These are phyloP conservation scores for Thamnaconus septentrionalis DNA, from an alignment of 2,113 vertebrate species.

Conservation along the genomic window DNA sequence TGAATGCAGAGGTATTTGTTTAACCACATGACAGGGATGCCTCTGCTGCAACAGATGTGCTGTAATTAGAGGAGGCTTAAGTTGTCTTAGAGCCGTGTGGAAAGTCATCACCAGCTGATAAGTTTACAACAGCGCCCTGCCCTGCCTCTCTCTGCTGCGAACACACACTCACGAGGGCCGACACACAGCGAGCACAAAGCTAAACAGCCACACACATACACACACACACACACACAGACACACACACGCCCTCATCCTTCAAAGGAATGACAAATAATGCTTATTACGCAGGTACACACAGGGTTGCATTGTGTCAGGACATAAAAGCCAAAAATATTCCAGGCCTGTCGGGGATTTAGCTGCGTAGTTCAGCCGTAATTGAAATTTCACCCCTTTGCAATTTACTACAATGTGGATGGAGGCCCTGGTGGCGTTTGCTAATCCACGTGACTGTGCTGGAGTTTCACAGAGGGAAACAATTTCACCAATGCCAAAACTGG, in stretches of 20 bases:
- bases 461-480: too few relatives aligned
- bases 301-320: too few relatives aligned
- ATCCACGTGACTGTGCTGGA: too few relatives aligned
- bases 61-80: slow-evolving; percentile 82
- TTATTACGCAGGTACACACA: background rate
- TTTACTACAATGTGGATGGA: too few relatives aligned
- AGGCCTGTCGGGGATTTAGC: too few relatives aligned
- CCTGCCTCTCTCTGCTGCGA: slow-evolving; percentile 18
- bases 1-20: slow-evolving; percentile 81
- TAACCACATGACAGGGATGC: slow-evolving; percentile 79
- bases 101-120: slow-evolving; percentile 77
- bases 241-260: slow-evolving; percentile 20
- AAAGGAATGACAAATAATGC: slow-evolving; percentile 43
- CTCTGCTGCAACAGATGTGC: slow-evolving; percentile 81
- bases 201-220: slow-evolving; percentile 44
- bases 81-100: slow-evolving; percentile 78
- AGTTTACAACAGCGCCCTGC: slow-evolving; percentile 67
- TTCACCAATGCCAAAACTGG: too few relatives aligned
- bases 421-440: too few relatives aligned
- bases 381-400: too few relatives aligned
- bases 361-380: too few relatives aligned
- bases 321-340: slow-evolving; percentile 11
- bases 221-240: slow-evolving; percentile 27
- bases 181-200: slow-evolving; percentile 31
- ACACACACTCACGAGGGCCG: slow-evolving; percentile 20